These are phyloP conservation scores for Caenorhabditis doughertyi DNA, from an alignment of 2,888 invertebrate species.

Conservation along the genomic window DNA sequence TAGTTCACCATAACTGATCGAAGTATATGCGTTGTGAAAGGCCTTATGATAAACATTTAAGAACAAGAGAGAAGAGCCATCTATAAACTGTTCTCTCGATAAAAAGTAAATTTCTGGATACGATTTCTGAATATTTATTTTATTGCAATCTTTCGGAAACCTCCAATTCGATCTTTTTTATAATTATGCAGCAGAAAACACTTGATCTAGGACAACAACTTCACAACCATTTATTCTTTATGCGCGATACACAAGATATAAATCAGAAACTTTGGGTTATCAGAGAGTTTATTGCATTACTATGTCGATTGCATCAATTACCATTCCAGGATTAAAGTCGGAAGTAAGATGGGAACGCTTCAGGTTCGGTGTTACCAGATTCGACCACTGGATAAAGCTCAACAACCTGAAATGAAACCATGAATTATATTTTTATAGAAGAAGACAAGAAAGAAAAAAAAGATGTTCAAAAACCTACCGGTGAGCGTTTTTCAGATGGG, in stretches of 20 bases:
- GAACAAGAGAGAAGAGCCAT: no score
- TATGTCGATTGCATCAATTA: slow-evolving; percentile 20
- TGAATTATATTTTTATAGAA: not conserved
- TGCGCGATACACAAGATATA: slow-evolving; percentile 33
- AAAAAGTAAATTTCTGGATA: no score
- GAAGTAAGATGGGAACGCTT: slow-evolving; percentile 24
- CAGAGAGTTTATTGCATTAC: slow-evolving; percentile 15
- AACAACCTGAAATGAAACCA: slow-evolving; percentile 21
- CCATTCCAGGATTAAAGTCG: slow-evolving; percentile 12
- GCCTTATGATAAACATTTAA: no score
- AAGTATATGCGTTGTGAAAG: no score
- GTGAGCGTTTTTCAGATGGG: slow-evolving; percentile 32
- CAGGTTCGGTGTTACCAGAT: slow-evolving; percentile 7
- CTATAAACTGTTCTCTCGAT: no score
- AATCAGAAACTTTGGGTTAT: slow-evolving; percentile 22
- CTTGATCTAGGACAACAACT: slow-evolving; percentile 6
- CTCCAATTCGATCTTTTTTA: not conserved
- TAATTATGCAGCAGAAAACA: no score
- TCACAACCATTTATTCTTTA: slow-evolving; percentile 50
- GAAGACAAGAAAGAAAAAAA: not conserved
- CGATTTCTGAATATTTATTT: no score
- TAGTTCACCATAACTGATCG: no score
- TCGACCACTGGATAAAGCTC: slow-evolving; percentile 50
- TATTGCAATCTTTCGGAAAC: no score
- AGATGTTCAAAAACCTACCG: slow-evolving; percentile 17